Base-by-base conservation (phyloP, 2,888 invertebrate species). In the Minunthozetes semirufus region DNA sequence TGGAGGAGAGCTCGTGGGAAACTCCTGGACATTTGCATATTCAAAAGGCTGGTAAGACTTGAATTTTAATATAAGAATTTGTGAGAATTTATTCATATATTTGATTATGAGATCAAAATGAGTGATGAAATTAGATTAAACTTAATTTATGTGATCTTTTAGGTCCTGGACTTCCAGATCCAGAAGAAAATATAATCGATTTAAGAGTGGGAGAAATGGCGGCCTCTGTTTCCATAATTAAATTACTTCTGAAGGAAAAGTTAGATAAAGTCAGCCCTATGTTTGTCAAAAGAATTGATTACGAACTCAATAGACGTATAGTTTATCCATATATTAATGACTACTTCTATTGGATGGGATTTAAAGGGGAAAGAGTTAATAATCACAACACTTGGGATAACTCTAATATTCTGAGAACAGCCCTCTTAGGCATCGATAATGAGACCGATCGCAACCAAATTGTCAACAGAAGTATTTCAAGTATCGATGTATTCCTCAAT, bases 1-100 rank as follows among this genome's bases (percentile, higher is more conserved):
- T 73, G 61, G 73, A 73, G 15, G 73, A 73, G 38, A 63, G 61
- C 61, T 66, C 66, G 5, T 73, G 73, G 73, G 59, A 46, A 27
- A 63, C 48, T n/a, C 73, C 73, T 13, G 73, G 33, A 2, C 73
- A 73, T 73, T 15, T 73, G 13, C 1, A 38, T 4, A 11, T 73
- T 11, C 73, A 73, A 15, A 63, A 63, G 25, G 59, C 56, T 4
- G 48, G 63, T 63, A 8, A 66, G 61, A 29, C 4, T 5, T 53
- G 19, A 19, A 4, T 53, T 4, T n/a, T 19, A n/a, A 53, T n/a
- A 33, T 33, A 33, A n/a, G n/a, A n/a, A n/a, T n/a, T n/a, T n/a
- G n/a, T n/a, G n/a, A n/a, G n/a, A n/a, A n/a, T n/a, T n/a, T n/a
- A n/a, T n/a, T n/a, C n/a, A n/a, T n/a, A n/a, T n/a, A n/a, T n/a